phyloP scores from a whole-genome alignment of 2,888 invertebrate species.

The Cinara cedri region DNA sequence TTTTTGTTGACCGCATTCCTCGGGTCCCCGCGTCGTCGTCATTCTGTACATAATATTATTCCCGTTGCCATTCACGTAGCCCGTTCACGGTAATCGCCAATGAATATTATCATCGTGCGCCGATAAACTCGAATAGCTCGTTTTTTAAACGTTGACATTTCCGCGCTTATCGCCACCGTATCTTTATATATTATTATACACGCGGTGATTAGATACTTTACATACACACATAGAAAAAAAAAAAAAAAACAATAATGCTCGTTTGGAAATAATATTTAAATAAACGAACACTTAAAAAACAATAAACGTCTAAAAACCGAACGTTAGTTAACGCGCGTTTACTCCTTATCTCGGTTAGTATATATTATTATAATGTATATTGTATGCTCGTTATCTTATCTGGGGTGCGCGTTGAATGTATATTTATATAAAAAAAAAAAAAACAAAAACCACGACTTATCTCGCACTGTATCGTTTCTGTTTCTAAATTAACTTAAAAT shows the following conservation, averaged over 20 bases:
- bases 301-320: slow-evolving; percentile 38
- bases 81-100: not conserved
- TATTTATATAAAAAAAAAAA: slow-evolving; percentile 35
- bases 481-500: no score
- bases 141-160: slow-evolving; percentile 26
- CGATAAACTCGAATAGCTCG: slow-evolving; percentile 19
- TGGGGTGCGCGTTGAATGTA: not conserved
- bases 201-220: slow-evolving; percentile 24
- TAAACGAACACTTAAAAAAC: slow-evolving; percentile 44
- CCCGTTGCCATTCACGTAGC: not conserved
- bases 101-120: slow-evolving; percentile 3
- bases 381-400: slow-evolving; percentile 26
- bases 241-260: slow-evolving; percentile 1
- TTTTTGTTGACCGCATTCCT: slow-evolving; percentile 6
- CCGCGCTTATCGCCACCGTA: slow-evolving; percentile 29
- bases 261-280: slow-evolving; percentile 45
- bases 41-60: not conserved
- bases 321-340: slow-evolving; percentile 3
- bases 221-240: not conserved
- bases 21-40: slow-evolving; percentile 9
- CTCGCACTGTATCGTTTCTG: no score
- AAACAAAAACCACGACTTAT: no score
- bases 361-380: no score
- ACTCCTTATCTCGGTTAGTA: not conserved
- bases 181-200: slow-evolving; percentile 19